A percentile compares a stretch with the other conserved stretches of the same genome.
Conservation (phyloP, 2,888 invertebrate species). For the Chorisops tibialis region DNA sequence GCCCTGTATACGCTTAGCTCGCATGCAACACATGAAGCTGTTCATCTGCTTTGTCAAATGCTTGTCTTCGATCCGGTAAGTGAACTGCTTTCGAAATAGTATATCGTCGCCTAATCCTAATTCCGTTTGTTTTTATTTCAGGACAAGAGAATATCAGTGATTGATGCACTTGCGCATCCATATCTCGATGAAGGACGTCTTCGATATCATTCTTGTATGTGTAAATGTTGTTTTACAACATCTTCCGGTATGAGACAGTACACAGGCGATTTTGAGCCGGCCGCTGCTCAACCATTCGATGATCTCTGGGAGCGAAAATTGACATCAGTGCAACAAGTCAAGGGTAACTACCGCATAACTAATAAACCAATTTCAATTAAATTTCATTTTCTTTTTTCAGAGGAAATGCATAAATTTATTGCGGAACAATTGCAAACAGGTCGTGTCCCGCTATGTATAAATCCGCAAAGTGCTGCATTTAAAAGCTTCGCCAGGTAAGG, state of each 20-base stretch:
- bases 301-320: constrained; percentile 96
- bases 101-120: not conserved
- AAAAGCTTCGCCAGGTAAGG: constrained; percentile 99
- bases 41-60: constrained; percentile 96
- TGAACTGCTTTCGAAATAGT: constrained; percentile 33
- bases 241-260: constrained; percentile 79
- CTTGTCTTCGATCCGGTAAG: constrained; percentile 95
- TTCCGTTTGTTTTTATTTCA: constrained; percentile 43
- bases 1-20: constrained; percentile 87
- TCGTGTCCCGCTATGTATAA: constrained; percentile 97
- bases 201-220: constrained; percentile 99
- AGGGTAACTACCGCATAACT: constrained; percentile 65
- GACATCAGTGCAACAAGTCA: constrained; percentile 87
- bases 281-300: constrained; percentile 86
- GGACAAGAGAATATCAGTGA: constrained; percentile 92
- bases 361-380: not conserved
- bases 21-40: constrained; percentile 96
- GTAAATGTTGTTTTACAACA: constrained; percentile 91
- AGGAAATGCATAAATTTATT: constrained; percentile 99
- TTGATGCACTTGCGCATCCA: constrained; percentile 93
- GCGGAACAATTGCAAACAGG: constrained; percentile 93
- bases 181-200: constrained; percentile 97
- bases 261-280: constrained; percentile 90
- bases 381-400: constrained; percentile 57
- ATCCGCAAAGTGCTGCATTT: constrained; percentile 99